Conservation (phyloP, 2,113 vertebrate species). For the Excalfactoria chinensis region DNA sequence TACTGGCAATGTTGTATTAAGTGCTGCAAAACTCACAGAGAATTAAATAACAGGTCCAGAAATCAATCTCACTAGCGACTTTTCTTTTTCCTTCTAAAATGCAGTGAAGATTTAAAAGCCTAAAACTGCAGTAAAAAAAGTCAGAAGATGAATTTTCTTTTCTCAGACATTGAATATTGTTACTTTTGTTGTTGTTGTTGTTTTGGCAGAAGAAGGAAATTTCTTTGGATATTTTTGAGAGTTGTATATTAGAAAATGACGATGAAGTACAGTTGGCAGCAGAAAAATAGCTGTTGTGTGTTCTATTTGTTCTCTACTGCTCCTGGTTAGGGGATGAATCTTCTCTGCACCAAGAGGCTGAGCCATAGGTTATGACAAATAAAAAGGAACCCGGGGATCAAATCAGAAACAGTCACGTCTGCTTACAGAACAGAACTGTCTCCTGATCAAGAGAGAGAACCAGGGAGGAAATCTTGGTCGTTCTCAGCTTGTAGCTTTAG, state of each 20-base stretch:
- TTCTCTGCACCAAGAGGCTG: background rate
- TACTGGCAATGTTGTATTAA: background rate
- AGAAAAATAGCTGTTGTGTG: background rate
- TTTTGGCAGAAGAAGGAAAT: background rate
- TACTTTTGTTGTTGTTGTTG: background rate
- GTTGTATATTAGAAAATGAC: background rate
- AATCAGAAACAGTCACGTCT: background rate
- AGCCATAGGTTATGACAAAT: background rate
- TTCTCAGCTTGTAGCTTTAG: background rate
- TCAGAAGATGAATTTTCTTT: background rate
- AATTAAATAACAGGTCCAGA: conserved; percentile 8
- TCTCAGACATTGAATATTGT: background rate
- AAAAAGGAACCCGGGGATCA: background rate
- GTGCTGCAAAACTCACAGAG: background rate
- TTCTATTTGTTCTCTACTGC: background rate
- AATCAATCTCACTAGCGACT: conserved; percentile 12
- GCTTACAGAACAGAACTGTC: background rate
- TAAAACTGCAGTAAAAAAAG: background rate
- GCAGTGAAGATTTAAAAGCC: background rate
- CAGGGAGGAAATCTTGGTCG: background rate
- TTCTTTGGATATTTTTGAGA: background rate
- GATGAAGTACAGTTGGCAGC: background rate
- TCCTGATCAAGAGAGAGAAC: background rate
- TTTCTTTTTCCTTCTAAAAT: background rate
- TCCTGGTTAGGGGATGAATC: background rate